Conservation (phyloP, 2,888 invertebrate genomes). For the Malachius bipustulatus region DNA sequence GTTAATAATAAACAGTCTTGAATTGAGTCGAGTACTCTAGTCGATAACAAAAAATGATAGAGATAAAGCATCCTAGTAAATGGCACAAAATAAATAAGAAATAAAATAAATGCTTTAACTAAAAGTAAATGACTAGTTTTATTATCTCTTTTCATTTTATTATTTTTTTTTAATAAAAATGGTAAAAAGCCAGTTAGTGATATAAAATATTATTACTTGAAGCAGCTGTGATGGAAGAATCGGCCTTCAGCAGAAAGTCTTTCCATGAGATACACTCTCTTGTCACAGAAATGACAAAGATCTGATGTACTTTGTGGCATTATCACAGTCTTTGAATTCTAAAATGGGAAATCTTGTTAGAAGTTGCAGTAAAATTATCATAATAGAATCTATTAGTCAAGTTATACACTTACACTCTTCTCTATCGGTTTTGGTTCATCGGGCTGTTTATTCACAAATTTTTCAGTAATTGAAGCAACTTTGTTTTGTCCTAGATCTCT, state of each 20-base stretch:
- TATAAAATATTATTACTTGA: no score
- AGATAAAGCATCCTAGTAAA: no score
- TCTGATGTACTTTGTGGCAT: conserved; percentile 60
- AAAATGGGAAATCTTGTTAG: conserved; percentile 23
- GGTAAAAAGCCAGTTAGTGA: no score
- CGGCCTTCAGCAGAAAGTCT: conserved; percentile 79
- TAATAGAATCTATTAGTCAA: not conserved
- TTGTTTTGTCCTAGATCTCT: conserved; percentile 59
- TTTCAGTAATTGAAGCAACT: conserved; percentile 80
- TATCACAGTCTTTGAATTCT: conserved; percentile 46
- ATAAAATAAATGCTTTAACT: no score
- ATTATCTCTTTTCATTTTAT: no score
- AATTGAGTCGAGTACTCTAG: no score
- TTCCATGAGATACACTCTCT: conserved; percentile 89
- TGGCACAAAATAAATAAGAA: no score
- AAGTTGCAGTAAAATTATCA: conserved; percentile 2
- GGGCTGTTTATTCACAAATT: conserved; percentile 44
- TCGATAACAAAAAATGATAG: no score
- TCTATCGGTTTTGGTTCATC: conserved; percentile 29
- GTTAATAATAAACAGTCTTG: no score
- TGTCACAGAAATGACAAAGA: conserved; percentile 78
- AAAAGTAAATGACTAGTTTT: no score
- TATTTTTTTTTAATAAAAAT: no score
- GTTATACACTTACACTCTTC: conserved; percentile 45
- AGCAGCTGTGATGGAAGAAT: conserved; percentile 85